Evolutionary conservation across 2,113 vertebrate genomes (phyloP).

Genomic region (Ardeotis arabs): DNA sequence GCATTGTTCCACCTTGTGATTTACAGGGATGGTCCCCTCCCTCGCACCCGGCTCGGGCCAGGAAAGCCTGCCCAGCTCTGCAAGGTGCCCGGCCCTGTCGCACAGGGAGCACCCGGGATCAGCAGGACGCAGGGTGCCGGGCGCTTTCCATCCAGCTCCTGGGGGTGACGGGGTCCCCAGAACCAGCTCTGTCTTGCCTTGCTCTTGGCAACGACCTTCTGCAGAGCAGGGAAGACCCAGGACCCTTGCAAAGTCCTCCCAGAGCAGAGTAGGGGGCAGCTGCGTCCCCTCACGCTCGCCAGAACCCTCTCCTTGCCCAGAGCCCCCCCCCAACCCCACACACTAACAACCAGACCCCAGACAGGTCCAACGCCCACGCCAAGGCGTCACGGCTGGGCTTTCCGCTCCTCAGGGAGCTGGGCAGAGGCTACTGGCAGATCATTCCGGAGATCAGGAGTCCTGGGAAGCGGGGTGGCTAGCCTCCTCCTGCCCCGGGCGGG

Average conservation of each 20-base stretch:
- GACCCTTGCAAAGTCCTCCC: background rate
- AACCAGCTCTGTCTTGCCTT: background rate
- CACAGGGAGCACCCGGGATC: rapidly evolving
- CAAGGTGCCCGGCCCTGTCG: too few relatives aligned
- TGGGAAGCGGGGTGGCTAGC: too few relatives aligned
- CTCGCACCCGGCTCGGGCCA: background rate
- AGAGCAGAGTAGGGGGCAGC: rapidly evolving
- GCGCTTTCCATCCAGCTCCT: background rate
- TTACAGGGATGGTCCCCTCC: background rate
- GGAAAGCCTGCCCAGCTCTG: background rate
- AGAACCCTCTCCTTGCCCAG: background rate
- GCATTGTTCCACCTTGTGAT: background rate
- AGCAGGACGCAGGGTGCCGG: background rate
- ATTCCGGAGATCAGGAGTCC: background rate
- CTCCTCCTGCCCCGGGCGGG: background rate
- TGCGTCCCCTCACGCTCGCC: rapidly evolving
- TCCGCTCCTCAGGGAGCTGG: rapidly evolving
- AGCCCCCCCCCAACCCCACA: background rate
- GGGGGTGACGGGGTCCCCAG: background rate
- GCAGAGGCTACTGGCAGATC: background rate
- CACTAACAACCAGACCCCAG: rapidly evolving
- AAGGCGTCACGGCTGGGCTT: rapidly evolving
- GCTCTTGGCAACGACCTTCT: background rate
- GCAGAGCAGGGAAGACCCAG: background rate
- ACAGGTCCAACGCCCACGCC: background rate